Percentiles rank a stretch among this genome's conserved stretches.
These are phyloP conservation scores for Arrhopalites spinosus DNA, from an alignment of 2,888 invertebrate species.

Conservation along the genomic window DNA sequence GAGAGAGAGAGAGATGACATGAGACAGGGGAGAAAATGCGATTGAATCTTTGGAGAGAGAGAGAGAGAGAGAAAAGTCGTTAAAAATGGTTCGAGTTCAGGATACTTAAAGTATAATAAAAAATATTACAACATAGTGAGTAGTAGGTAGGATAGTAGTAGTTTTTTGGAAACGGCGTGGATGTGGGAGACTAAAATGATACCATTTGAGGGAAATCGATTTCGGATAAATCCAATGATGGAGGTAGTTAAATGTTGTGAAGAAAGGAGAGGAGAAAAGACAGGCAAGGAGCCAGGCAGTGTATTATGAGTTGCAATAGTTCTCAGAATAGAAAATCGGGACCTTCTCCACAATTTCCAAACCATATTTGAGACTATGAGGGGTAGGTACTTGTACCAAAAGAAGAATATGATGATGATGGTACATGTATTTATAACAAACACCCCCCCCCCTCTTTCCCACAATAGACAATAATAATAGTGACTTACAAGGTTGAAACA, in stretches of 20 bases:
- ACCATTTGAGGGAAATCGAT: constrained; percentile 35
- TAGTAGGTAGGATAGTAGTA: background rate
- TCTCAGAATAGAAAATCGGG: background rate
- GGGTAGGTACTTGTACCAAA: constrained; percentile 1
- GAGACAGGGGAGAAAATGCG: background rate
- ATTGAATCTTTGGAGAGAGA: too few relatives aligned
- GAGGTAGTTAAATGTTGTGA: constrained; percentile 35
- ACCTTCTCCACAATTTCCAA: background rate
- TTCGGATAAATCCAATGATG: constrained; percentile 43
- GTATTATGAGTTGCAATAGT: background rate
- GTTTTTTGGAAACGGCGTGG: background rate
- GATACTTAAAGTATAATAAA: constrained; percentile 4
- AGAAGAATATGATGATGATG: constrained; percentile 3
- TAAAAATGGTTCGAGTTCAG: background rate
- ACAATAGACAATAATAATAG: constrained; percentile 16
- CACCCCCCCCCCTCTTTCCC: background rate
- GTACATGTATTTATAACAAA: background rate
- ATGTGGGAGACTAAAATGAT: background rate
- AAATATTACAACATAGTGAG: background rate
- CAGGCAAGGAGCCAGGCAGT: background rate
- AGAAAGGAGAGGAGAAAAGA: background rate
- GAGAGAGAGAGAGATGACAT: background rate
- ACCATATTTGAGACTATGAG: background rate
- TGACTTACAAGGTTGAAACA: constrained; percentile 24
- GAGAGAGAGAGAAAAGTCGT: background rate